Percentiles rank a stretch among this genome's conserved stretches.
phyloP scores from a whole-genome alignment of 2,113 vertebrate species.

The Aegotheles bennettii region DNA sequence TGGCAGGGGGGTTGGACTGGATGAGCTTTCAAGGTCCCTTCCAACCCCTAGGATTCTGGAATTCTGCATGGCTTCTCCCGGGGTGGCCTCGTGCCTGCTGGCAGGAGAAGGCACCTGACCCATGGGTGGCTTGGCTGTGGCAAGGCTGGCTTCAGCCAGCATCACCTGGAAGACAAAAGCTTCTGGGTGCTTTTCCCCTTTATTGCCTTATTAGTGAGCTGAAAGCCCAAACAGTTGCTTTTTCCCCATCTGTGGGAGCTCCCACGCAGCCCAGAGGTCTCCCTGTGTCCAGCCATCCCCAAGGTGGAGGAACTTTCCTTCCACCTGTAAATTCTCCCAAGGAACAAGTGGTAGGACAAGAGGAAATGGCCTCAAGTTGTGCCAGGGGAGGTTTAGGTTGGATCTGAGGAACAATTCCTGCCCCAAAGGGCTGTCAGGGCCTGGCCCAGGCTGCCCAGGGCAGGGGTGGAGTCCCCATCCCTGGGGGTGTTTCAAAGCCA shows the following conservation, averaged over 20 bases:
- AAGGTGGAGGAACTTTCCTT: not conserved
- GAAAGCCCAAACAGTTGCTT: not conserved
- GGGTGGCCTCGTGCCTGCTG: fast-evolving
- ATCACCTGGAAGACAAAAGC: not conserved
- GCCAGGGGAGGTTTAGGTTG: no score
- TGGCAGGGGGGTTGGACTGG: no score
- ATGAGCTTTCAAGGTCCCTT: no score
- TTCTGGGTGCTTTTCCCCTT: not conserved
- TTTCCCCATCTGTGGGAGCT: not conserved
- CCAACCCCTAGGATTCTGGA: no score
- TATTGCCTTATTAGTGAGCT: not conserved
- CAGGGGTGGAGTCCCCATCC: no score
- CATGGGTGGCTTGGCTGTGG: not conserved
- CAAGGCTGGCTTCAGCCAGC: not conserved
- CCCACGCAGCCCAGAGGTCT: not conserved
- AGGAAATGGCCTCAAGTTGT: no score
- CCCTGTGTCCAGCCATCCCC: not conserved
- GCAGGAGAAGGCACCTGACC: not conserved
- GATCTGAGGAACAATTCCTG: no score
- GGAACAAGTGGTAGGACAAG: no score
- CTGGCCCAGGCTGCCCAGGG: no score
- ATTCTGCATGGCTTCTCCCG: not conserved
- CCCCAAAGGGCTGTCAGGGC: no score
- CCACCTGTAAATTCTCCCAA: not conserved
- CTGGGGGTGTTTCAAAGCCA: no score